Evolutionary conservation across 1,140 invertebrate species (phyloP).

Genomic region (Drosophila melanogaster): Release_6_plus_ISO1_MT NT_033779.5:4520501-4521000

Average conservation of each 20-base stretch:
- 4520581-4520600: slow-evolving; percentile 89
- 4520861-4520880: slow-evolving; percentile 78
- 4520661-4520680: slow-evolving; percentile 87
- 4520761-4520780: slow-evolving; percentile 57
- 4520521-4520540: slow-evolving; percentile 90
- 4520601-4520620: slow-evolving; percentile 91
- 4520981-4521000: neutral
- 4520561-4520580: slow-evolving; percentile 91
- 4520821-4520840: slow-evolving; percentile 67
- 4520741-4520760: slow-evolving; percentile 60
- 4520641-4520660: slow-evolving; percentile 92
- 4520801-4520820: slow-evolving; percentile 67
- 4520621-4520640: slow-evolving; percentile 90
- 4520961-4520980: neutral
- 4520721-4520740: slow-evolving; percentile 60
- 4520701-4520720: slow-evolving; percentile 66
- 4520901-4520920: slow-evolving; percentile 24
- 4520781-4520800: slow-evolving; percentile 63
- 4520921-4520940: slow-evolving; percentile 1
- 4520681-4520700: slow-evolving; percentile 60
- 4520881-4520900: slow-evolving; percentile 18
- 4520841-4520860: slow-evolving; percentile 62
- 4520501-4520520: slow-evolving; percentile 91
- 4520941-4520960: neutral
- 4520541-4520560: slow-evolving; percentile 91